A percentile compares a stretch with the other conserved stretches of the same genome.
Conservation (phyloP, 2,113 vertebrate genomes). For the Carollia perspicillata region DNA sequence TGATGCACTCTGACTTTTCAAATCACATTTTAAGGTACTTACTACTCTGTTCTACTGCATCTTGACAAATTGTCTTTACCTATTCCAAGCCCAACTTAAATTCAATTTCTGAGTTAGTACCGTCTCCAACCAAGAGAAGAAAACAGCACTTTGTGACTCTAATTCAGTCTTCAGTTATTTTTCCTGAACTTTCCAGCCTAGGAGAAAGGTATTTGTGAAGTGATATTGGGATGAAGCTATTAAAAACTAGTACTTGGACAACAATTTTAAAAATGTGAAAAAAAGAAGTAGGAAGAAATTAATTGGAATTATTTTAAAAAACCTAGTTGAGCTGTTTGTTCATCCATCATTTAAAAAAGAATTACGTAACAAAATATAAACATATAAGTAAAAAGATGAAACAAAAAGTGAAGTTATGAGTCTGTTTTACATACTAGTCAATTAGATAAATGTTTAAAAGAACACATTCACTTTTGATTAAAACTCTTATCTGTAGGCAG, state of each 20-base stretch:
- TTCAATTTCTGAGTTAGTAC: conserved; percentile 23
- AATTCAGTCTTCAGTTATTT: conserved; percentile 26
- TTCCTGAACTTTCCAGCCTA: neutral
- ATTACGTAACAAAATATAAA: neutral
- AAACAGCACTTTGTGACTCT: neutral
- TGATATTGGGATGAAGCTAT: neutral
- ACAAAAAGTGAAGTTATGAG: neutral
- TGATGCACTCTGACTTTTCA: neutral
- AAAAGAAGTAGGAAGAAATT: no score
- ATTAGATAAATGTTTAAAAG: conserved; percentile 8
- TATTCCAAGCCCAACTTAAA: conserved; percentile 5
- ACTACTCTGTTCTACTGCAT: neutral
- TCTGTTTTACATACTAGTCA: neutral
- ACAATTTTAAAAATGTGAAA: no score
- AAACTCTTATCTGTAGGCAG: neutral
- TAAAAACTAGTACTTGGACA: neutral
- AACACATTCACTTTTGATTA: neutral
- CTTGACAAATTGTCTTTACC: neutral
- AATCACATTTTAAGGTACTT: conserved; percentile 12
- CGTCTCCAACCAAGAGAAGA: neutral
- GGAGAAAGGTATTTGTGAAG: neutral
- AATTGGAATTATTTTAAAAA: neutral
- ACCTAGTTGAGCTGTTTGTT: neutral
- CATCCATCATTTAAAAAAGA: neutral
- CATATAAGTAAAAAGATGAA: neutral